These are phyloP conservation scores for Etheostoma cragini DNA, from an alignment of 2,113 vertebrate species.

Conservation along the genomic window DNA sequence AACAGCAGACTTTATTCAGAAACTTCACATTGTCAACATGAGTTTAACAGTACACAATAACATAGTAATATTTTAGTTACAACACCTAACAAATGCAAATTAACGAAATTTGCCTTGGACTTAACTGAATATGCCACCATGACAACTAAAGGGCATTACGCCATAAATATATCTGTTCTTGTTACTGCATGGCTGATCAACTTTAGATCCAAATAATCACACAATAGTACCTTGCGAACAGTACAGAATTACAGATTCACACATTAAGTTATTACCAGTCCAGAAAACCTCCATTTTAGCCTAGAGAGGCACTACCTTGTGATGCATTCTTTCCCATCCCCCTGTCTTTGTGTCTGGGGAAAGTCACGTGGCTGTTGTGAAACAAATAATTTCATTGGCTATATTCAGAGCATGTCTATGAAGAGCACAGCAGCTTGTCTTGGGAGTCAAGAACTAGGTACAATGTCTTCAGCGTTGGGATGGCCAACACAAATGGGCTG, in stretches of 20 bases:
- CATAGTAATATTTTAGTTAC: neutral
- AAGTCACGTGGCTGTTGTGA: conserved; percentile 55
- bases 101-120: neutral
- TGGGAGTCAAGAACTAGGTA: conserved; percentile 73
- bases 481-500: conserved; percentile 90
- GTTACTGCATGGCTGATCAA: conserved; percentile 9
- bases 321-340: conserved; percentile 51
- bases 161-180: neutral
- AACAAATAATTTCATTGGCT: conserved; percentile 68
- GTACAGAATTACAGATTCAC: neutral
- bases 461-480: conserved; percentile 89
- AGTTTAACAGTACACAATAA: neutral
- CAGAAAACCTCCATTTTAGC: conserved; percentile 26
- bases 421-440: conserved; percentile 73
- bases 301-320: conserved; percentile 28
- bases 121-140: neutral
- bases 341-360: conserved; percentile 56
- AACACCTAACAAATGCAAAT: neutral
- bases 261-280: conserved; percentile 13
- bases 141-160: neutral
- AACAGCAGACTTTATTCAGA: neutral
- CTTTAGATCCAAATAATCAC: conserved; percentile 18
- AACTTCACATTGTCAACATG: neutral
- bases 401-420: conserved; percentile 71
- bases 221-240: conserved; percentile 1